A percentile compares a stretch with the other conserved stretches of the same genome.
phyloP scores from a whole-genome alignment of 1,140 invertebrate genomes.

The Drosophila busckii region DNA sequence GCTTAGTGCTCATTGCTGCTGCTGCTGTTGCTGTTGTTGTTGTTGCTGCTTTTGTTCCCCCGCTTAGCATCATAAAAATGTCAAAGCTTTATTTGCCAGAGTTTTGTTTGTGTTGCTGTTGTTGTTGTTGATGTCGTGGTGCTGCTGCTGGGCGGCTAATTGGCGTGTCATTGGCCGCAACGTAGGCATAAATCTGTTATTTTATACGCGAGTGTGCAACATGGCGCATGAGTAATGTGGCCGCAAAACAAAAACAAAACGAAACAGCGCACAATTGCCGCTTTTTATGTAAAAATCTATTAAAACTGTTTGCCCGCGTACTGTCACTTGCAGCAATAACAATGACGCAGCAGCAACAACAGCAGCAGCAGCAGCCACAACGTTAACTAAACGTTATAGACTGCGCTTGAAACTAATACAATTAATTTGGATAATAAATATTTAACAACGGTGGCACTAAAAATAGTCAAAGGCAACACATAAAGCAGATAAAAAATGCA shows the following conservation, averaged over 20 bases:
- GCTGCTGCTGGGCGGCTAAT: conserved; percentile 63
- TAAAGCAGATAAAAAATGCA: conserved; percentile 30
- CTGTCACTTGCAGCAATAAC: no score
- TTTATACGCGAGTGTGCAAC: conserved; percentile 69
- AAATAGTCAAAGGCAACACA: conserved; percentile 18
- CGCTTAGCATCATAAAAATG: conserved; percentile 77
- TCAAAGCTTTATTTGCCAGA: conserved; percentile 75
- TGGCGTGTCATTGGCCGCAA: conserved; percentile 76
- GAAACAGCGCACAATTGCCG: conserved; percentile 27
- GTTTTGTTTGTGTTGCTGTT: conserved; percentile 25
- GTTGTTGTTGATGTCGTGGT: conserved; percentile 9
- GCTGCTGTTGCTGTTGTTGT: conserved; percentile 5
- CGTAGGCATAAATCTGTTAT: conserved; percentile 75
- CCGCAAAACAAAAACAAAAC: conserved; percentile 20
- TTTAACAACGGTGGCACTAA: conserved; percentile 19
- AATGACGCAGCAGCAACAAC: no score
- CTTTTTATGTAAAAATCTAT: no score
- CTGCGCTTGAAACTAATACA: background rate
- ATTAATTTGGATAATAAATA: background rate
- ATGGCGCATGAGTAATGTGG: conserved; percentile 71
- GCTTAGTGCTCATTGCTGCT: conserved; percentile 11
- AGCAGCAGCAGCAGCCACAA: no score
- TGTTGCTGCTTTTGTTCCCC: conserved; percentile 31
- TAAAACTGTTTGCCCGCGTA: no score
- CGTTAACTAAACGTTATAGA: background rate